A percentile compares a stretch with the other conserved stretches of the same genome.
Conservation (phyloP, 2,888 invertebrate genomes). For the Macrosiphum euphorbiae region DNA sequence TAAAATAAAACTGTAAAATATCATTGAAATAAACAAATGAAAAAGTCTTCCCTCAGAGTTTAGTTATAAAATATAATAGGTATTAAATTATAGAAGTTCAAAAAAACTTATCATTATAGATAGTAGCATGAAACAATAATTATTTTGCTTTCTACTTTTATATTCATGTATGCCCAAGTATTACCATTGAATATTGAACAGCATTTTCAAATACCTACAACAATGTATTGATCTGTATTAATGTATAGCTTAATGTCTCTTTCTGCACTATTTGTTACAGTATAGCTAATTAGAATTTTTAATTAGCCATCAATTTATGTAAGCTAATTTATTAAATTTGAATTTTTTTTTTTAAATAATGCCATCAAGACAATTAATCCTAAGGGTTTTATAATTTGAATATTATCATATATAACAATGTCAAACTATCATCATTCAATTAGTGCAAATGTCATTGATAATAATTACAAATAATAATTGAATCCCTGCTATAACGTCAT, state of each 20-base stretch:
- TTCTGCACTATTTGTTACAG: background rate
- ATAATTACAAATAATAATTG: constrained; percentile 29
- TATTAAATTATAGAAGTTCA: background rate
- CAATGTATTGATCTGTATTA: background rate
- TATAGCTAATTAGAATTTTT: background rate
- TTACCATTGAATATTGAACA: background rate
- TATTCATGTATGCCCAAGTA: background rate
- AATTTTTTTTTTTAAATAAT: background rate
- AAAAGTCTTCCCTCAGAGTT: background rate
- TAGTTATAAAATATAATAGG: background rate
- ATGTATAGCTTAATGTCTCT: background rate
- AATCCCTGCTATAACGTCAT: background rate
- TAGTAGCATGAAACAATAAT: background rate
- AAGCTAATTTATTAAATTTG: background rate
- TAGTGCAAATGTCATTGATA: background rate
- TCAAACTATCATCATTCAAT: background rate
- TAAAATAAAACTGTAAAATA: background rate
- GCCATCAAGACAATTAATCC: background rate
- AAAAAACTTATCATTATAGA: background rate
- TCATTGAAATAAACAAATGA: background rate
- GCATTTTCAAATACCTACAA: background rate
- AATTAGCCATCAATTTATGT: background rate
- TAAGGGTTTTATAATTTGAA: background rate
- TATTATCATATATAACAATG: background rate
- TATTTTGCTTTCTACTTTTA: background rate